phyloP scores from a whole-genome alignment of 1,140 invertebrate genomes.

The Argopecten irradians region DNA sequence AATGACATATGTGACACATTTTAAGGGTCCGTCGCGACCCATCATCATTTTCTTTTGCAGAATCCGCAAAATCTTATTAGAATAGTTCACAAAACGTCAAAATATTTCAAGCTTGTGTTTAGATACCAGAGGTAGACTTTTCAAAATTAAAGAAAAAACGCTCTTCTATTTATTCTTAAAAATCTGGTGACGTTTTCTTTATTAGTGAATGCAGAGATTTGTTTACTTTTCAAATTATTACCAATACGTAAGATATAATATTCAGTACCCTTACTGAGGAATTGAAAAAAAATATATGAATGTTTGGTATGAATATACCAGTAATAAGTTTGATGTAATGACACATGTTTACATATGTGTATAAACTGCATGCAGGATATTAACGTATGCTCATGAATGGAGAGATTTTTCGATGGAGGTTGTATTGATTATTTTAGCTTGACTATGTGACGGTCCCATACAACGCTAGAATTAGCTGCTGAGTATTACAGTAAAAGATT shows the following conservation, averaged over 20 bases:
- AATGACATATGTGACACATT: neutral
- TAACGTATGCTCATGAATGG: conserved; percentile 5
- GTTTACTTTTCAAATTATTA: neutral
- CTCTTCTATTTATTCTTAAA: too few species aligned
- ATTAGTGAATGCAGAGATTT: neutral
- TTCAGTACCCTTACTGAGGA: neutral
- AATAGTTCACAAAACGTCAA: neutral
- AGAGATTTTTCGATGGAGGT: neutral
- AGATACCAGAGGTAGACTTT: too few species aligned
- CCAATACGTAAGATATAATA: too few species aligned
- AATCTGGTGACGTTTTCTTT: neutral
- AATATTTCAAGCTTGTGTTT: neutral
- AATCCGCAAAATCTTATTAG: neutral
- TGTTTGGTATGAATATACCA: neutral
- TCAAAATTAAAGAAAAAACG: too few species aligned
- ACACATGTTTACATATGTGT: neutral
- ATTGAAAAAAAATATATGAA: too few species aligned
- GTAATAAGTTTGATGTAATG: neutral
- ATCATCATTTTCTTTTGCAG: neutral
- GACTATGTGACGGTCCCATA: conserved; percentile 11
- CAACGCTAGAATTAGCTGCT: neutral
- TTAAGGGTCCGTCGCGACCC: neutral
- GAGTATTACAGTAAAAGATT: conserved; percentile 18
- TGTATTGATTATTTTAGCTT: conserved; percentile 3
- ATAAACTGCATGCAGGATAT: neutral